Conservation (phyloP, 2,113 vertebrate species). For the Irena cyanogastra region DNA sequence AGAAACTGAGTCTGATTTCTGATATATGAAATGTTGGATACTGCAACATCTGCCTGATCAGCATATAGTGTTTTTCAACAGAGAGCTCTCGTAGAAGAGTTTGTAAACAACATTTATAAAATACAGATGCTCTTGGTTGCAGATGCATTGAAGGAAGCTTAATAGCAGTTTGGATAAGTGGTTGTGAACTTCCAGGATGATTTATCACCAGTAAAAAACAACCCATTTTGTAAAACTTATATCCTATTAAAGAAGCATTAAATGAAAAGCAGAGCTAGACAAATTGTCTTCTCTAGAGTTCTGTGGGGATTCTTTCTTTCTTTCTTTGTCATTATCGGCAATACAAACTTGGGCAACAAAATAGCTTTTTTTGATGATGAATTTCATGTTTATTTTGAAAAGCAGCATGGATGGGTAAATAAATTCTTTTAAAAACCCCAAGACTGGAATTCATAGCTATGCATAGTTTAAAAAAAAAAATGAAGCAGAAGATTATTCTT, state of each 20-base stretch:
- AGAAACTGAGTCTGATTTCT: neutral
- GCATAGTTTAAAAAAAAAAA: neutral
- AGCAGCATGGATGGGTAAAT: neutral
- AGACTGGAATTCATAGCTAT: neutral
- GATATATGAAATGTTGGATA: neutral
- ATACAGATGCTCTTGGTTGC: neutral
- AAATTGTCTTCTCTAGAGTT: neutral
- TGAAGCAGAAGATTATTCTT: slow-evolving; percentile 4
- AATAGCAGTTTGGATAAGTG: neutral
- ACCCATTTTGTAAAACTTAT: neutral
- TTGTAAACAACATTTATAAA: slow-evolving; percentile 9
- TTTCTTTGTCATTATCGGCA: neutral
- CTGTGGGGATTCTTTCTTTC: neutral
- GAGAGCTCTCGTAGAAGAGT: neutral
- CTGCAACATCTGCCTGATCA: neutral
- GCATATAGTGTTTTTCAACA: neutral
- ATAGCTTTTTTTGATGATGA: neutral
- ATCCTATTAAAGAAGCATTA: neutral
- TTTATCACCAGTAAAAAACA: neutral
- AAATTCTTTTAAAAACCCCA: neutral
- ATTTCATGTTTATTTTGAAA: slow-evolving; percentile 18
- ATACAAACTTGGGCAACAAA: neutral
- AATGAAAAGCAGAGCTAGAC: neutral
- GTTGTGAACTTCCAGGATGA: neutral
- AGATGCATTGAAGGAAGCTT: neutral